phyloP scores from a whole-genome alignment of 2,797 vertebrate species.

The Sebastes cheni region DNA sequence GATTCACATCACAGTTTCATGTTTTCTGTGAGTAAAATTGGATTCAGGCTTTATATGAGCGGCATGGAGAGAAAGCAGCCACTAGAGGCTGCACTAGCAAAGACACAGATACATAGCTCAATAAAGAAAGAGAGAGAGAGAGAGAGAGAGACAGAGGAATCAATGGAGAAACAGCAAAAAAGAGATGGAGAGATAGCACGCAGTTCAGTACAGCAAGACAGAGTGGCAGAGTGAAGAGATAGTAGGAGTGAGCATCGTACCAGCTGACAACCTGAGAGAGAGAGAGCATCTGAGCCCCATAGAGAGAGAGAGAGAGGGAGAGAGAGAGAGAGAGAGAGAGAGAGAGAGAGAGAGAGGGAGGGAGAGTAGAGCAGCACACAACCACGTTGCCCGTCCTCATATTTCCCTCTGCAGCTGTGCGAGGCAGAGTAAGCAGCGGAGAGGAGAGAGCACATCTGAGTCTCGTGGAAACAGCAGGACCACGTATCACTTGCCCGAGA shows the following conservation, averaged over 20 bases:
- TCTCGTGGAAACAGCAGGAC: constrained; percentile 73
- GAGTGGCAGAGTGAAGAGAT: constrained; percentile 55
- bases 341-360: constrained; percentile 46
- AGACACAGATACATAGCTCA: constrained; percentile 67
- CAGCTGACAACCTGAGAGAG: constrained; percentile 43
- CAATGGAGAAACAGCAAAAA: constrained; percentile 58
- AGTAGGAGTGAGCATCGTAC: constrained; percentile 34
- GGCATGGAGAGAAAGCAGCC: constrained; percentile 62
- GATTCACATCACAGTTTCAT: neutral
- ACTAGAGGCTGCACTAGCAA: constrained; percentile 83
- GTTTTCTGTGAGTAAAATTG: constrained; percentile 6
- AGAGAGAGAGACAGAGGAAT: constrained; percentile 61
- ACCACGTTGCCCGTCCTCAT: constrained; percentile 73
- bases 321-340: constrained; percentile 38
- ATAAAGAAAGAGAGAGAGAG: constrained; percentile 65
- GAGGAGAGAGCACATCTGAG: constrained; percentile 67
- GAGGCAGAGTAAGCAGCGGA: constrained; percentile 67
- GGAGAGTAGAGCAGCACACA: constrained; percentile 54
- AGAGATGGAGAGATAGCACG: constrained; percentile 54
- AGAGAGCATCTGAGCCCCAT: constrained; percentile 29
- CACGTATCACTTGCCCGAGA: constrained; percentile 67
- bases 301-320: constrained; percentile 42
- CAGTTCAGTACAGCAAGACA: constrained; percentile 41
- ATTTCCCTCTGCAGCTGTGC: constrained; percentile 78
- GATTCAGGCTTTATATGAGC: constrained; percentile 30